Base-by-base conservation (phyloP, 2,888 invertebrate genomes). In the Conus canariensis region DNA sequence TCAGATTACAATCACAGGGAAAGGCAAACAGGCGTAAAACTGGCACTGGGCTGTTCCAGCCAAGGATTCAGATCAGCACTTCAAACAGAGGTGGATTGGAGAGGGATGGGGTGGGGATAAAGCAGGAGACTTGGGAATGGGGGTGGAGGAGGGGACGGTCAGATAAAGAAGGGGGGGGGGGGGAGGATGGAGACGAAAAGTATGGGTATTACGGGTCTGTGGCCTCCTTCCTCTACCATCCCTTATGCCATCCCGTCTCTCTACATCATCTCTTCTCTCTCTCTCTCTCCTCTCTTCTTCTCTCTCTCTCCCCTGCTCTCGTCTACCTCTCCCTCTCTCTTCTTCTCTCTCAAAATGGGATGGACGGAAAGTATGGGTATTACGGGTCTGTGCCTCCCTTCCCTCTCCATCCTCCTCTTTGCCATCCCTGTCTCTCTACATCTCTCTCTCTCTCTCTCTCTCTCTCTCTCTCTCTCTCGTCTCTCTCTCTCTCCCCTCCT, bases 211-310 rank as follows among this genome's bases (percentile, higher is more conserved):
- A 45, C 4, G 45, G 45, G 45, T 45, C 70, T 19, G 19, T 22
- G 8, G 70, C 70, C 70, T 22, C 70, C 19, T 22, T 6, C 70
- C 70, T 74, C n/a, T n/a, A 0, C 22, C 22, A 0, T 22, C 22
- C 19, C 58, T 58, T 4, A 14, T 8, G 14, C 83, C 56, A 14
- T 83, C 45, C 56, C 45, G 30, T 56, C 56, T 82, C 56, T 82
- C 82, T 82, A 4, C 56, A 56, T 82, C 56, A 12, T 56, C 56
- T 8, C 19, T 82, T 8, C 19, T 82, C 2, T 82, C 82, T 82
- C 82, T 82, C 82, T 58, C 80, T 45, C 80, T 80, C 80, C 80
- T 80, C 80, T 80, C 80, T 80, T 16, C 16, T 5, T 80, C 45
- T 45, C 14, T 14, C 14, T 25, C 70, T 30, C 30, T 30, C 70